Percentiles rank a stretch among this genome's conserved stretches.
Evolutionary conservation across 92 coral and sea anemone genomes (phyloP).

Genomic region (Galaxea fascicularis): DNA sequence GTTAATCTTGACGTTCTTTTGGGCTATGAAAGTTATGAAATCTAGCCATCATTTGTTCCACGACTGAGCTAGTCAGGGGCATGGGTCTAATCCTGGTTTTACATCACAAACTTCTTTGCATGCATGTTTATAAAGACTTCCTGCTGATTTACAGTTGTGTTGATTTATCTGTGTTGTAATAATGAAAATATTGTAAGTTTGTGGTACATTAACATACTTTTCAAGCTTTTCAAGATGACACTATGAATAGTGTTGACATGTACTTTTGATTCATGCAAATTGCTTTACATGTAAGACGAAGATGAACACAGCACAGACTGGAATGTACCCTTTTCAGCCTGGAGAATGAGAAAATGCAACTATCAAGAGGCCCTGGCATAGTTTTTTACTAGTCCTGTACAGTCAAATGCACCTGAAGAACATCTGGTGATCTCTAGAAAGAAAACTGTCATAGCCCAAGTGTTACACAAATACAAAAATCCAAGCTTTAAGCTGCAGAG

Average conservation of each 20-base stretch:
- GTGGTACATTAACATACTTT: slow-evolving; percentile 14
- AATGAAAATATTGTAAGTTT: no score
- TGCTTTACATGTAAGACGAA: no score
- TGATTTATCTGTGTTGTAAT: no score
- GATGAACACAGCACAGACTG: no score
- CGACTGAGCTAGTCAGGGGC: no score
- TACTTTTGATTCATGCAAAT: slow-evolving; percentile 25
- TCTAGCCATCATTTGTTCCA: no score
- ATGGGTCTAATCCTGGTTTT: no score
- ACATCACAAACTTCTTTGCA: no score
- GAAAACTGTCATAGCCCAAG: slow-evolving; percentile 50
- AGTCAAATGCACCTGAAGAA: slow-evolving; percentile 38
- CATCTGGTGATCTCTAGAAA: slow-evolving; percentile 22
- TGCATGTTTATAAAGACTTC: no score
- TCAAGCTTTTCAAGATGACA: slow-evolving; percentile 34
- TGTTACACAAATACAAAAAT: slow-evolving; percentile 62
- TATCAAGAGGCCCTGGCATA: slow-evolving; percentile 30
- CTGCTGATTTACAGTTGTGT: no score
- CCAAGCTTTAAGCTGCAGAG: slow-evolving; percentile 53
- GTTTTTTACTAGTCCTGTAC: slow-evolving; percentile 35
- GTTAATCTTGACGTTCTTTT: no score
- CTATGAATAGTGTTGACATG: slow-evolving; percentile 29
- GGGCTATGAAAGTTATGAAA: no score
- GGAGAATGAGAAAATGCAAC: slow-evolving; percentile 32
- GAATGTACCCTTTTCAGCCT: slow-evolving; percentile 36